These are phyloP conservation scores for Papilio helenus DNA, from an alignment of 1,140 invertebrate species.

Conservation along the genomic window DNA sequence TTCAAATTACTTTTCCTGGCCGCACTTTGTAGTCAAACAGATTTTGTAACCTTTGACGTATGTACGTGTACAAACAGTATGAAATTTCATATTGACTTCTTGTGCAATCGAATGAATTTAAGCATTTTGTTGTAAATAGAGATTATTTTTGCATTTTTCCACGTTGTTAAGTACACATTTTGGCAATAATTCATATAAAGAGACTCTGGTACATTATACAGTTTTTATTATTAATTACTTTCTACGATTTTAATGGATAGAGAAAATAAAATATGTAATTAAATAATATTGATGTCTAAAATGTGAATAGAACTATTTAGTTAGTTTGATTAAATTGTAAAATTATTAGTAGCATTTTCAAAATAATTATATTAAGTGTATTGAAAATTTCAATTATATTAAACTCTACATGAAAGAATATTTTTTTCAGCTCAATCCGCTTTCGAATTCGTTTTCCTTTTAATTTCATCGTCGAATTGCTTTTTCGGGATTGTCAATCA, in stretches of 20 bases:
- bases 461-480: constrained; percentile 24
- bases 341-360: too few relatives aligned
- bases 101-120: not conserved
- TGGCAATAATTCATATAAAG: too few relatives aligned
- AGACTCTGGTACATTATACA: too few relatives aligned
- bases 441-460: not conserved
- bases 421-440: constrained; percentile 1
- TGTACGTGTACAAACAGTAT: not conserved
- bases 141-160: not conserved
- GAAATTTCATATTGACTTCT: not conserved
- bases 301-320: too few relatives aligned
- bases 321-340: too few relatives aligned
- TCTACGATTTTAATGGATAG: too few relatives aligned
- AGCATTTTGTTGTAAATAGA: not conserved
- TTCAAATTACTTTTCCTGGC: constrained; percentile 8
- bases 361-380: not conserved
- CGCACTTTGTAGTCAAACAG: constrained; percentile 11
- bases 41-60: not conserved
- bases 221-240: too few relatives aligned
- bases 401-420: not conserved
- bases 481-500: not conserved
- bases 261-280: too few relatives aligned
- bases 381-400: not conserved
- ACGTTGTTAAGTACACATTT: not conserved
- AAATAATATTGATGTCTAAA: too few relatives aligned